phyloP scores from a whole-genome alignment of 2,888 invertebrate species.

The Agrochola lychnidis region DNA sequence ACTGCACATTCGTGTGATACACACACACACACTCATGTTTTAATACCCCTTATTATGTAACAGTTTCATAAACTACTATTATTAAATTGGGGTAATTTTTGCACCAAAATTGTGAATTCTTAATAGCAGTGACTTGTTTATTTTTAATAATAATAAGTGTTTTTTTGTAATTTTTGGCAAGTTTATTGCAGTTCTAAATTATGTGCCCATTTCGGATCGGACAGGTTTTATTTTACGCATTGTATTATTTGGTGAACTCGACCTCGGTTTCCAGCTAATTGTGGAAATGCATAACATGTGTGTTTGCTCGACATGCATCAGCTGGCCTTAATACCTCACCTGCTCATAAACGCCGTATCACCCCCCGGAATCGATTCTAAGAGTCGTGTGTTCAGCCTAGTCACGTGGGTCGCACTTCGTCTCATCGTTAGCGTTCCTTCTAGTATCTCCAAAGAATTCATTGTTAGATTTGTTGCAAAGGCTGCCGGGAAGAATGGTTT shows the following conservation, averaged over 20 bases:
- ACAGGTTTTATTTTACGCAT: not conserved
- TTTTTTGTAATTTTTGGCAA: not conserved
- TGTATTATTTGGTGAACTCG: not conserved
- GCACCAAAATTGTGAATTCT: not conserved
- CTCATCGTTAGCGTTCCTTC: conserved; percentile 40
- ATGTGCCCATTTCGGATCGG: no score
- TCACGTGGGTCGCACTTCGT: conserved; percentile 24
- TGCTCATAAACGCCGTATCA: conserved; percentile 50
- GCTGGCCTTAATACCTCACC: conserved; percentile 21
- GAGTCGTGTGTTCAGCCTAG: conserved; percentile 41
- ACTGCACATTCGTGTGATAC: no score
- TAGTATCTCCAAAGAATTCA: conserved; percentile 34
- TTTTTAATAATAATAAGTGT: no score
- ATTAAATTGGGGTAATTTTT: not conserved
- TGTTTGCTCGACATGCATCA: not conserved
- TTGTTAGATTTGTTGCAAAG: conserved; percentile 25
- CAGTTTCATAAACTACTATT: no score
- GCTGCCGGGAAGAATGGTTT: conserved; percentile 34
- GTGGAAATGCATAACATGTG: not conserved
- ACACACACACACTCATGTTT: no score
- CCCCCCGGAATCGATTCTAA: conserved; percentile 40
- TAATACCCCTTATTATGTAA: no score
- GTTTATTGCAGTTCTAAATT: no score
- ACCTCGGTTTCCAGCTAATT: not conserved
- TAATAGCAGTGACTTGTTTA: no score